Evolutionary conservation across 2,113 vertebrate species (phyloP), one percentile per base, ranked within the genome.

Genomic region (Montifringilla adamsi): DNA sequence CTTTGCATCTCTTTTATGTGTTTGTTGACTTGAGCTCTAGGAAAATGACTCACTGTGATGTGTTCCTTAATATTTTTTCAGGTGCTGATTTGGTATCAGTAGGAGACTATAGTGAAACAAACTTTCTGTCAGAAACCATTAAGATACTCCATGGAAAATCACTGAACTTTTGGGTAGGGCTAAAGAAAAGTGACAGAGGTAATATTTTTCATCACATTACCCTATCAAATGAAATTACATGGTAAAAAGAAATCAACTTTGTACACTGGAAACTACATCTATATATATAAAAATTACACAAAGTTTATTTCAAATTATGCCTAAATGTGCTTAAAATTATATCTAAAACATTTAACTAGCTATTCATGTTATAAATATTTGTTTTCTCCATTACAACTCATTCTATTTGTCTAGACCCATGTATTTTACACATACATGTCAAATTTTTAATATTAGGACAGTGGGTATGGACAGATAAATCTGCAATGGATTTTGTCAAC

Each of bases 391-490:
- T 50, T 22, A 58, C 50, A 86, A 62, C 3, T 33, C 18, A 26
- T 13, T 88, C 13, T 75, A 46, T 27, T 53, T 90, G 21, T 46
- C 43, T 82, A 84, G 76, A 26, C 2, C 7, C 5, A 3, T 31
- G 13, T 43, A 43, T 64, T 83, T 80, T 80, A 53, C 39, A 46
- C 6, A 56, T 43, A 27, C 15, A 58, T n/a, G 7, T 14, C 86
- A 7, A 53, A 74, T 92, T 92, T 90, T 69, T 83, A 89, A 91
- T 56, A 76, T 63, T 55, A 96, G 93, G 3, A 41, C 47, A 56
- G 18, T 99, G 99, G 99, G 89, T 98, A 89, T 99, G 99, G 99
- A 90, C 98, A 20, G 98, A 99, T 93, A 98, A 97, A 90, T 98
- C 76, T 6, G 95, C 97, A 35, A 50, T 99, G 64, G 98, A 99